A percentile compares a stretch with the other conserved stretches of the same genome.
Conservation (phyloP, 2,113 vertebrate species). For the Macquaria ambigua region DNA sequence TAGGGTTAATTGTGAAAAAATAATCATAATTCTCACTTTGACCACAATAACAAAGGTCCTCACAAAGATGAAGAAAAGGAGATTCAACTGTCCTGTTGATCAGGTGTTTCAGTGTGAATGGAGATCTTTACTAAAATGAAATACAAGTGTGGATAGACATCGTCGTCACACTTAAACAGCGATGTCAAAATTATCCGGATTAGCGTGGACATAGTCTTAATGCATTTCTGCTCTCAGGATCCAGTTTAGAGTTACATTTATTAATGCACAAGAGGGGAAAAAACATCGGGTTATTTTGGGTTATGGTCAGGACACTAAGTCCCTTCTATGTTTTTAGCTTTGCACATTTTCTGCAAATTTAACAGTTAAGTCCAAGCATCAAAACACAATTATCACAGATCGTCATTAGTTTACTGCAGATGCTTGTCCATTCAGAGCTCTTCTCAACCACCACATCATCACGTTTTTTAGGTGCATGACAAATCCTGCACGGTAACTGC, state of each 20-base stretch:
- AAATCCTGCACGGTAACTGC: constrained; percentile 21
- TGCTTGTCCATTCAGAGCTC: constrained; percentile 1
- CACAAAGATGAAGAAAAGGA: neutral
- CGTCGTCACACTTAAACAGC: neutral
- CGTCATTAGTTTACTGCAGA: neutral
- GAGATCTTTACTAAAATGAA: too few relatives aligned
- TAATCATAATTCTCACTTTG: neutral
- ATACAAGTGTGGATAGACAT: too few relatives aligned
- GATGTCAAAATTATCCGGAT: neutral
- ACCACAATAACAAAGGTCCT: neutral
- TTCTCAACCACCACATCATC: neutral
- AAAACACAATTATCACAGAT: constrained; percentile 10
- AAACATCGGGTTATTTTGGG: neutral
- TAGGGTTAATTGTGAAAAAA: neutral
- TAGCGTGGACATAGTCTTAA: neutral
- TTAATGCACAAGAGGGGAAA: too few relatives aligned
- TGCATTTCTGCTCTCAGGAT: neutral
- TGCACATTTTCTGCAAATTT: neutral
- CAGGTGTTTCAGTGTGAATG: neutral
- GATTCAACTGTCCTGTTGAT: neutral
- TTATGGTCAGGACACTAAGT: neutral
- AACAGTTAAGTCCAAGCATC: neutral
- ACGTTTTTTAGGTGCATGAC: neutral
- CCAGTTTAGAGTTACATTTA: neutral
- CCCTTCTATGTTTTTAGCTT: neutral